A percentile compares a stretch with the other conserved stretches of the same genome.
These are phyloP conservation scores for Cantharis nigra DNA, from an alignment of 2,888 invertebrate species.

Conservation along the genomic window DNA sequence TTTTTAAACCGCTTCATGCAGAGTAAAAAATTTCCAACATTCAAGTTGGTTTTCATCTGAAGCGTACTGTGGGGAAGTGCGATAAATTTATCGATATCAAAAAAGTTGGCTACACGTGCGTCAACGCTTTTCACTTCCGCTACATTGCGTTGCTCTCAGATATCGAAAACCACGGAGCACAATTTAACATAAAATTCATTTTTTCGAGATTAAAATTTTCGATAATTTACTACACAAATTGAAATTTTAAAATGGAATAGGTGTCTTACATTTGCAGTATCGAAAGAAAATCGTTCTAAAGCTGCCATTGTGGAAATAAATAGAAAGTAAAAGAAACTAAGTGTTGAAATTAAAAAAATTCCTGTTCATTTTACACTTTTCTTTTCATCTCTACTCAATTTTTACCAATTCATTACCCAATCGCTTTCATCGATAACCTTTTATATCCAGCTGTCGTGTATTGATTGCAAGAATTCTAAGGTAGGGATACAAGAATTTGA, in stretches of 20 bases:
- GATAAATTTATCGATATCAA: slow-evolving; percentile 29
- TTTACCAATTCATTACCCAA: slow-evolving; percentile 35
- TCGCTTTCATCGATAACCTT: slow-evolving; percentile 43
- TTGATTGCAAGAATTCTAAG: slow-evolving; percentile 42
- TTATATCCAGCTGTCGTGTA: slow-evolving; percentile 45
- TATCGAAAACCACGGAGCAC: background rate
- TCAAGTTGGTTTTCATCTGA: background rate
- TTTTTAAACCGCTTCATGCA: background rate
- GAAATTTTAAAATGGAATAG: background rate
- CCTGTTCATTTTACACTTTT: slow-evolving; percentile 30
- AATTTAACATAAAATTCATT: slow-evolving; percentile 1
- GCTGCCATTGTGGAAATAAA: background rate
- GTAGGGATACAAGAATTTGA: slow-evolving; percentile 25
- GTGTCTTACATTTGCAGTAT: background rate
- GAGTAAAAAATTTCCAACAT: background rate
- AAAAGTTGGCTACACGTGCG: slow-evolving; percentile 24
- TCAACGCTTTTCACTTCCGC: slow-evolving; percentile 26
- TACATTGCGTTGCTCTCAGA: slow-evolving; percentile 2
- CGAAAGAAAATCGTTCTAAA: background rate
- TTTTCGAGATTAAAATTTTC: background rate
- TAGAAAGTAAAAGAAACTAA: slow-evolving; percentile 3
- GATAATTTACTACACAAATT: background rate
- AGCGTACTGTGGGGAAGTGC: slow-evolving; percentile 12
- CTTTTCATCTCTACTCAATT: slow-evolving; percentile 28
- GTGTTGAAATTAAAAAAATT: slow-evolving; percentile 31